Conservation (phyloP, 2,797 vertebrate genomes). For the Periophthalmus magnuspinnatus region DNA sequence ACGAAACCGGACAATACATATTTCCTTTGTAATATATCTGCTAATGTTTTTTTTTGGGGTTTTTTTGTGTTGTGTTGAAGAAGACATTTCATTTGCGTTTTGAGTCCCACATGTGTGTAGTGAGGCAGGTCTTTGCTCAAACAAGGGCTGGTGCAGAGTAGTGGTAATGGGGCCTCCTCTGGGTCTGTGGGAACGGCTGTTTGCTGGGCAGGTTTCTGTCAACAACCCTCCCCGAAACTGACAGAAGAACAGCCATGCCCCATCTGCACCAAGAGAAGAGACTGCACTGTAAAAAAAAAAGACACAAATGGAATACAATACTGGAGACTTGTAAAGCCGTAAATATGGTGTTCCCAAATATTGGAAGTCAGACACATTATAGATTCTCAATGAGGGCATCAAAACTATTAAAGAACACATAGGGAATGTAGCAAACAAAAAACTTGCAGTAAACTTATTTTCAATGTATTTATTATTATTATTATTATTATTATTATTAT, state of each 20-base stretch:
- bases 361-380: too few species aligned
- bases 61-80: constrained; percentile 21
- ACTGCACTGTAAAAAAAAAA: not conserved
- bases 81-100: constrained; percentile 52
- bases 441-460: too few species aligned
- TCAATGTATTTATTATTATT: too few species aligned
- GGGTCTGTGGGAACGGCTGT: constrained; percentile 66
- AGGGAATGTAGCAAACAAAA: too few species aligned
- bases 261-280: constrained; percentile 37
- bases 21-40: not conserved
- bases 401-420: too few species aligned
- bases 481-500: too few species aligned
- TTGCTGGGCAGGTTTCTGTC: constrained; percentile 71
- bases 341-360: too few species aligned
- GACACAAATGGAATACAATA: not conserved
- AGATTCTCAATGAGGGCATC: too few species aligned
- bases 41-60: not conserved
- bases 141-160: constrained; percentile 48
- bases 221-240: constrained; percentile 67
- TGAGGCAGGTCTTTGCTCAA: constrained; percentile 56
- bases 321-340: too few species aligned
- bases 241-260: constrained; percentile 48
- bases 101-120: constrained; percentile 61
- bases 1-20: not conserved
- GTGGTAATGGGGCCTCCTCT: constrained; percentile 59